Evolutionary conservation across 1,140 invertebrate genomes (phyloP).

Genomic region (Diabrotica virgifera): DNA sequence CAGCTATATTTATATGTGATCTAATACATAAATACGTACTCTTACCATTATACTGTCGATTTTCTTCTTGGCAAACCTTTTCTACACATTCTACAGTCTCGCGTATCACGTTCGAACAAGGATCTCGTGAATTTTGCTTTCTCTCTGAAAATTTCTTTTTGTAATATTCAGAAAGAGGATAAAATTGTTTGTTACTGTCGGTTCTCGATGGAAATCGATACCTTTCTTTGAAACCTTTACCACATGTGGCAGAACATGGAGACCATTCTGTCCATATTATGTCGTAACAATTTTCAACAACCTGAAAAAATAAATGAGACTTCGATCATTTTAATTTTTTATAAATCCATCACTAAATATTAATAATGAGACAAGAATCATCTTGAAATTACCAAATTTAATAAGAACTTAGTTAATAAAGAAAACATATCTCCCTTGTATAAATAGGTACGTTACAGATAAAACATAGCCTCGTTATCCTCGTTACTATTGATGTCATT

Average conservation of each 20-base stretch:
- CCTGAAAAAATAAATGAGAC: no score
- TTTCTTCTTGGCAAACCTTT: conserved; percentile 24
- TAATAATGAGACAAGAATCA: no score
- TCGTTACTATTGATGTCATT: no score
- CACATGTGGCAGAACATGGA: conserved; percentile 63
- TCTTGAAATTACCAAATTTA: no score
- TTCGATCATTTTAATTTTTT: no score
- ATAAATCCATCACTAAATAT: no score
- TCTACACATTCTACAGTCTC: conserved; percentile 50
- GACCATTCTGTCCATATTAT: conserved; percentile 61
- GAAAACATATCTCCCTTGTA: no score
- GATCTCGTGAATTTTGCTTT: conserved; percentile 9
- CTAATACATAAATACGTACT: neutral
- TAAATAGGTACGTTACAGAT: no score
- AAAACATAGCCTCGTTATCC: no score
- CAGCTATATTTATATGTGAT: no score
- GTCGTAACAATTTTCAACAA: conserved; percentile 32
- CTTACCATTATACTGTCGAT: conserved; percentile 24
- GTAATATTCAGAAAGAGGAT: conserved; percentile 18
- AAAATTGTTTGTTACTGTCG: conserved; percentile 24
- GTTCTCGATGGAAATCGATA: conserved; percentile 45
- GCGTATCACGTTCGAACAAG: conserved; percentile 44
- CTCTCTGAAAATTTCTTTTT: conserved; percentile 22
- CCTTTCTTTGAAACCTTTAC: conserved; percentile 60
- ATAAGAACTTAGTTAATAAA: no score